Percentiles rank a stretch among this genome's conserved stretches.
phyloP scores from a whole-genome alignment of 2,888 invertebrate genomes.

The Barypeithes pellucidus region DNA sequence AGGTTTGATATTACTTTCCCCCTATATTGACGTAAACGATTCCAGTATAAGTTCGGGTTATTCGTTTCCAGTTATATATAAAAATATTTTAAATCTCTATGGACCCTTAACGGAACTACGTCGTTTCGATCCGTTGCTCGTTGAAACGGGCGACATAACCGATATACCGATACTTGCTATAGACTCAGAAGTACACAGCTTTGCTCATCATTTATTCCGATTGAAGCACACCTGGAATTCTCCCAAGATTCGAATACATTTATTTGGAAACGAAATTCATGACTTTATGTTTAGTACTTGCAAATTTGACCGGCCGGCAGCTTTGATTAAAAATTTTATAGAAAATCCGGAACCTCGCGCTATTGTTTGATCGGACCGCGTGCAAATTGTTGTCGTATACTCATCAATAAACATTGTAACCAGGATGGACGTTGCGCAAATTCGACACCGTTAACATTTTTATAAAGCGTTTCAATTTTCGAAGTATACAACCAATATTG shows the following conservation, averaged over 20 bases:
- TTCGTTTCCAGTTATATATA: constrained; percentile 5
- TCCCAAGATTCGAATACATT: background rate
- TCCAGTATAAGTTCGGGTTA: background rate
- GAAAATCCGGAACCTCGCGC: background rate
- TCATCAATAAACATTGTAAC: background rate
- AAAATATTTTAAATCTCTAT: background rate
- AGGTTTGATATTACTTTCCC: background rate
- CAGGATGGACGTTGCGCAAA: background rate
- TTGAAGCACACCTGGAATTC: background rate
- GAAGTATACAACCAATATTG: constrained; percentile 1
- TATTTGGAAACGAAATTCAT: background rate
- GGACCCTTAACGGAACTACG: background rate
- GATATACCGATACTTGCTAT: background rate
- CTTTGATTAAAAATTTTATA: background rate
- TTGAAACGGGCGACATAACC: background rate
- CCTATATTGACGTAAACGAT: background rate
- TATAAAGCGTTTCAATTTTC: constrained; percentile 8
- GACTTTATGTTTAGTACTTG: background rate
- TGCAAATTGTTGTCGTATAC: background rate
- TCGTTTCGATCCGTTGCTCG: background rate
- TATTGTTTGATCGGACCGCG: background rate
- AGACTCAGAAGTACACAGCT: background rate
- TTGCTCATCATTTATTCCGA: background rate
- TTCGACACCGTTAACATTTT: background rate
- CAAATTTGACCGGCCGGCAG: background rate